Base-by-base conservation (phyloP, 1,140 invertebrate genomes). In the Magallana angulata region DNA sequence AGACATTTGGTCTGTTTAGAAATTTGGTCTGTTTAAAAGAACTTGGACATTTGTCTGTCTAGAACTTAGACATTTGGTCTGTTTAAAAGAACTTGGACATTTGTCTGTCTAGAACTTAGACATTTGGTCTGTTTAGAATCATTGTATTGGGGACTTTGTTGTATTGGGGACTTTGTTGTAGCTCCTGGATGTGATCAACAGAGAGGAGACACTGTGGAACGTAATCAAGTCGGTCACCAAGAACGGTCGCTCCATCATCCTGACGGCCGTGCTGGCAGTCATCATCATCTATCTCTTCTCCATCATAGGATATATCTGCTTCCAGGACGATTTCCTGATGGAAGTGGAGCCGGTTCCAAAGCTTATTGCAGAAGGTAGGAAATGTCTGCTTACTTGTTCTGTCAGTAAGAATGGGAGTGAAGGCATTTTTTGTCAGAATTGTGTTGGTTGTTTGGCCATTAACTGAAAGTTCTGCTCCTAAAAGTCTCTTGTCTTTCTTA, bases 281-380 rank as follows among this genome's bases (percentile, higher is more conserved):
- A 99, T 99, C 94, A 96, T 99, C 90, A 98, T 99, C 87, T 99
- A 99, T 95, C 97, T 99, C 95, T 99, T 99, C 95, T 99, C 99
- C 57, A 99, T 99, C 91, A 97, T 99, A 93, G 99, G 98, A 60
- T 99, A 98, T 95, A 97, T 99, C 95, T 99, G 99, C 96, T 99
- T 99, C 96, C 97, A 98, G 93, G 98, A 99, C 95, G 98, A 99
- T 95, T 99, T 99, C 94, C 95, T 98, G 62, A 96, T 99, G 89
- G 97, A 96, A 91, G 97, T 99, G 7, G 93, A 94, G n/a, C 90
- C 90, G 24, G 60, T 93, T 36, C 60, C 18, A 82, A 36, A 57
- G 48, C 81, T 76, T 18, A 76, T 76, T 12, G 68, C 8, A 24
- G 68, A 76, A 76, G 68, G 68, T 76, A 30, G 16, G 16, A 64